Conservation (phyloP, 2,113 vertebrate species). For the Anthoscopus minutus region DNA sequence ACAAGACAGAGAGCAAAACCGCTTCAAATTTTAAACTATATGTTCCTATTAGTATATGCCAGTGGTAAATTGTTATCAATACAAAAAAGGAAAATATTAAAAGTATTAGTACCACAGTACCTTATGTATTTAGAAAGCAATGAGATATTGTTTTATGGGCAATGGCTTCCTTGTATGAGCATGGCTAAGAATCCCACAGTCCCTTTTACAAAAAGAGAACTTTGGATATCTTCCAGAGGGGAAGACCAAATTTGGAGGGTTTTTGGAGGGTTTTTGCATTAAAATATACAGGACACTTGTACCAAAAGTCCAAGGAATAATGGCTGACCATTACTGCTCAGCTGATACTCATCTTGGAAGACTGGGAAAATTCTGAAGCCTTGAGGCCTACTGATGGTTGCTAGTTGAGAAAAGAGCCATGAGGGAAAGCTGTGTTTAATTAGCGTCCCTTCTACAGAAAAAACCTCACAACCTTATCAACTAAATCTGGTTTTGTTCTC, state of each 20-base stretch:
- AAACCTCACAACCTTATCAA: not conserved
- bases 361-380: not conserved
- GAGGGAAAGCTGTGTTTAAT: not conserved
- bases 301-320: not conserved
- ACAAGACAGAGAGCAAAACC: not conserved
- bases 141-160: not conserved
- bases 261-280: rapidly evolving
- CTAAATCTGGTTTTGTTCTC: not conserved
- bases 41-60: not conserved
- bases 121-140: not conserved
- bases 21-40: not conserved
- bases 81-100: not conserved
- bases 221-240: not conserved
- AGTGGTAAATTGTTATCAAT: not conserved
- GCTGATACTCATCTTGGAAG: not conserved
- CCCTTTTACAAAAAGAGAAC: not conserved
- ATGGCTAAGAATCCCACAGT: not conserved
- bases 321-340: not conserved
- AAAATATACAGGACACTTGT: not conserved
- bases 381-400: not conserved
- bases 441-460: not conserved
- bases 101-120: not conserved
- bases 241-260: not conserved
- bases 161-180: not conserved
- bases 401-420: not conserved